Base-by-base conservation (phyloP, 2,797 vertebrate species). In the Anabas testudineus region DNA sequence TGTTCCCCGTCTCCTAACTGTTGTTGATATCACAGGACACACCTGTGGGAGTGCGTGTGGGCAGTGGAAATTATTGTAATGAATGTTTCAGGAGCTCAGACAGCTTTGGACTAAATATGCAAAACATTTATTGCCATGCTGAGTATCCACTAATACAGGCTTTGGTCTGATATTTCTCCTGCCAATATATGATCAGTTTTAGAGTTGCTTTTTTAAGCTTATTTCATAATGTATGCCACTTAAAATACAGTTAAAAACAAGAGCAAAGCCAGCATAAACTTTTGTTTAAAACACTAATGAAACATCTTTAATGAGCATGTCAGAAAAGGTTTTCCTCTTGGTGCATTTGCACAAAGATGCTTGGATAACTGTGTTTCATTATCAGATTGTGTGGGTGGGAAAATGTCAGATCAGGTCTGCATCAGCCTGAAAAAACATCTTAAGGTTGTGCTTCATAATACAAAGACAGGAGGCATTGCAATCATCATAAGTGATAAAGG, bases 1-100 rank as follows among this genome's bases (percentile, higher is more conserved):
- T 89, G 77, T 86, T 75, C 57, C 59, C 57, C 32, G 3, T 43
- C 37, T 66, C 30, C 61, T 34, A 73, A 80, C 77, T 68, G 54
- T 58, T 24, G 32, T 79, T 87, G 43, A 54, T 55, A 53, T 79
- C n/a, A 36, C 42, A 45, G 52, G 56, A 52, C 82, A 82, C 69
- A 79, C 78, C 78, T 82, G 55, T 64, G 56, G 67, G 48, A 21
- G 71, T 74, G 64, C 58, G 26, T 1, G 12, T 64, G 49, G 39
- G 53, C 0, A 0, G 32, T 15, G 26, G 24, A 18, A 14, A 57
- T 41, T 36, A 30, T 56, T 58, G 4, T 41, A 49, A 71, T 43
- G 21, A 61, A 24, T 12, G 12, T 30, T 60, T 60, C 26, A 26
- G 41, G 34, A 41, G 21, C 26, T 59, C 32, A 34, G 24, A 19